Percentiles rank a stretch among this genome's conserved stretches.
Conservation (phyloP, 2,113 vertebrate species). For the Daboia siamensis region DNA sequence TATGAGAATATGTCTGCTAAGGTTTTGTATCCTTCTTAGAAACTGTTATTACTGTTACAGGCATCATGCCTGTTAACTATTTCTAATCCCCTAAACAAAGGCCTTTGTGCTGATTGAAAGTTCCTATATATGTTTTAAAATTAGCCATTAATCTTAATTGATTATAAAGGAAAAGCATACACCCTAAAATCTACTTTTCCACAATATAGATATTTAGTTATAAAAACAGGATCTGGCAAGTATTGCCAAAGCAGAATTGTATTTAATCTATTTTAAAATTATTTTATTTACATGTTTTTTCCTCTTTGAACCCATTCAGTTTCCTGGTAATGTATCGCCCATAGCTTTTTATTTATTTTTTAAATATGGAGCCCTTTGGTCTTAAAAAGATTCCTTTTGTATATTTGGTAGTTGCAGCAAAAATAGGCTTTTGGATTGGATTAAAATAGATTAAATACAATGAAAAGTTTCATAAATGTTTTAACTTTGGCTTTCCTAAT, state of each 20-base stretch:
- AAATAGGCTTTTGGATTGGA: neutral
- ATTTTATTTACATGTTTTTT: neutral
- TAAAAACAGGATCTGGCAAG: neutral
- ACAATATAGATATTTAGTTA: neutral
- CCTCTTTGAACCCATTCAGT: neutral
- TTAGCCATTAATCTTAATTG: neutral
- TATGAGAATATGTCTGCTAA: neutral
- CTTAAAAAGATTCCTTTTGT: neutral
- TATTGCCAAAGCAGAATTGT: neutral
- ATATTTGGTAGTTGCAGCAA: neutral
- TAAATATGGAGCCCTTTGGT: neutral
- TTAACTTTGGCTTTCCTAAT: neutral
- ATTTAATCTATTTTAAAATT: neutral
- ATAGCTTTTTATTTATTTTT: neutral
- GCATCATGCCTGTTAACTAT: neutral
- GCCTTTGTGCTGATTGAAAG: neutral
- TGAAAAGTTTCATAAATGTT: neutral
- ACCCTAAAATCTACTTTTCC: neutral
- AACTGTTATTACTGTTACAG: neutral
- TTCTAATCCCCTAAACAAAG: neutral
- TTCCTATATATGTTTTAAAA: neutral
- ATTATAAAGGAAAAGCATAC: neutral
- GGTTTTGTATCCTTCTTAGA: neutral
- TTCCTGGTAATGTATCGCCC: neutral
- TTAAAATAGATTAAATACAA: too few relatives aligned